A percentile compares a stretch with the other conserved stretches of the same genome.
These are phyloP conservation scores for Clarias macrocephalus DNA, from an alignment of 2,113 vertebrate species.

Conservation along the genomic window DNA sequence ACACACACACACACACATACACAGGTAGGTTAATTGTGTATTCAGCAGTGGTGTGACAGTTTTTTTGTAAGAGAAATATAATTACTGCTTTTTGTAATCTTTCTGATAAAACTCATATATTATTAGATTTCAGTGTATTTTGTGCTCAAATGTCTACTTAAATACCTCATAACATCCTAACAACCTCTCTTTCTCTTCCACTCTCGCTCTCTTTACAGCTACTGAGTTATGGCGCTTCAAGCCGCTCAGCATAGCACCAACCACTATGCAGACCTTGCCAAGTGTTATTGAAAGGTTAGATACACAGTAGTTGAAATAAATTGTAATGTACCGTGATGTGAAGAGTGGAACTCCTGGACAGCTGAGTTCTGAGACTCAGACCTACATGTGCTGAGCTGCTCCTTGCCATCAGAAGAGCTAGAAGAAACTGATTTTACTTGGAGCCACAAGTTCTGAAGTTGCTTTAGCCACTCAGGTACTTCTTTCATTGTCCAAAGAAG, in stretches of 20 bases:
- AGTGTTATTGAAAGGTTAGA: too few species aligned
- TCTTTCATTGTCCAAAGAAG: neutral
- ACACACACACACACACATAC: neutral
- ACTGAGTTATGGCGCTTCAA: neutral
- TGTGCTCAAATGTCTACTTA: too few species aligned
- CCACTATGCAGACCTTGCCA: neutral
- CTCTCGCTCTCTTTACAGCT: too few species aligned
- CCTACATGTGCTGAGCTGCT: neutral
- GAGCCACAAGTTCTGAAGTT: neutral
- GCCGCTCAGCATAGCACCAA: neutral
- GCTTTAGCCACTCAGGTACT: neutral
- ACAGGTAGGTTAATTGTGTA: too few species aligned
- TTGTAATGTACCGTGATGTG: too few species aligned
- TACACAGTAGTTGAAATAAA: too few species aligned
- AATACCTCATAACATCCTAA: too few species aligned
- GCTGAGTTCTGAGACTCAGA: neutral
- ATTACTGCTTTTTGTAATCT: neutral
- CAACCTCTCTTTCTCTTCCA: too few species aligned
- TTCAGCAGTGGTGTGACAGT: too few species aligned
- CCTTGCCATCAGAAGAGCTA: neutral
- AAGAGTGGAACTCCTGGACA: neutral
- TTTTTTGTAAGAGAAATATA: neutral
- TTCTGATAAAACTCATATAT: too few species aligned
- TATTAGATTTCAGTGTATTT: too few species aligned
- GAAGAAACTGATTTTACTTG: neutral